Evolutionary conservation across 2,113 vertebrate species (phyloP).

Genomic region (Nibea albiflora): DNA sequence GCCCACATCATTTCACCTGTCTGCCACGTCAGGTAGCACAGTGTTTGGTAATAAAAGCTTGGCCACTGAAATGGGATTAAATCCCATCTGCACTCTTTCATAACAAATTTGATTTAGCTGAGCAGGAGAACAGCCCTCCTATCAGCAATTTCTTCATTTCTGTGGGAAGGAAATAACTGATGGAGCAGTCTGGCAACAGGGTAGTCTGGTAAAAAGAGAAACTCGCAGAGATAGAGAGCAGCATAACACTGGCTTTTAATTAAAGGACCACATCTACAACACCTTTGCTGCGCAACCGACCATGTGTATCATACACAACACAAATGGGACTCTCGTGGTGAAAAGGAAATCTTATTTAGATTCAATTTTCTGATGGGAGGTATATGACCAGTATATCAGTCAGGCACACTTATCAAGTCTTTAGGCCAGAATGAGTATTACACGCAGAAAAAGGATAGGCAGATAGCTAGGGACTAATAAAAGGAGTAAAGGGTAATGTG

Average conservation of each 20-base stretch:
- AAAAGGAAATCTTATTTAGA: constrained; percentile 82
- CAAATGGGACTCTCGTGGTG: constrained; percentile 48
- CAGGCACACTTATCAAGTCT: constrained; percentile 57
- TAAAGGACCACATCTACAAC: constrained; percentile 61
- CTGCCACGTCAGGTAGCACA: background rate
- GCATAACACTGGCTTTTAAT: constrained; percentile 46
- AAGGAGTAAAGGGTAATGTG: constrained; percentile 23
- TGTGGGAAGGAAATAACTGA: constrained; percentile 31
- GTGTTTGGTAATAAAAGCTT: constrained; percentile 30
- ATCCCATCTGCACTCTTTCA: constrained; percentile 37
- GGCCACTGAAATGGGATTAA: constrained; percentile 31
- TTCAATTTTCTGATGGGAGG: constrained; percentile 83
- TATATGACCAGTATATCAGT: constrained; percentile 74
- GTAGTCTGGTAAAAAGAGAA: constrained; percentile 22
- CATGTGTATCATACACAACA: constrained; percentile 60
- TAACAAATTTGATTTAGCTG: constrained; percentile 40
- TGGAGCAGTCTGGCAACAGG: constrained; percentile 17
- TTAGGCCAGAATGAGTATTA: constrained; percentile 50
- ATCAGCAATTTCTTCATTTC: constrained; percentile 35
- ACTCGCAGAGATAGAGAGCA: constrained; percentile 27
- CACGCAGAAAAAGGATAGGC: constrained; percentile 4
- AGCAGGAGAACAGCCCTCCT: constrained; percentile 13
- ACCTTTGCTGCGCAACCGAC: constrained; percentile 22
- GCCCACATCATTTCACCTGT: constrained; percentile 30
- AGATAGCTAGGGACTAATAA: constrained; percentile 33